Evolutionary conservation across 2,888 invertebrate genomes (phyloP), one percentile per base, ranked within the genome.

Genomic region (Pollenia angustigena): DNA sequence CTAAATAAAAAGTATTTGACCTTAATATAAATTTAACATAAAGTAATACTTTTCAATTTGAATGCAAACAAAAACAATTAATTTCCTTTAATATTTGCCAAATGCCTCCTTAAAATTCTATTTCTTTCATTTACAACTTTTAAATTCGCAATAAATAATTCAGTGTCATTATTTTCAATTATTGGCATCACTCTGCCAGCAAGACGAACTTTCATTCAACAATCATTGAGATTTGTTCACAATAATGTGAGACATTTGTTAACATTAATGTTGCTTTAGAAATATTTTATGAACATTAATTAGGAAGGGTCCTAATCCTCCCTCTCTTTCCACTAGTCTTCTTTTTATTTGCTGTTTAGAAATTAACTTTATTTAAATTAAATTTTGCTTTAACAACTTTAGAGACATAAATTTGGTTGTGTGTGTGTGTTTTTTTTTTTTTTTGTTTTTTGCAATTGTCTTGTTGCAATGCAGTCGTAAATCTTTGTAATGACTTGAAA

Each of bases 301-400:
- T 76, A 11, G 9, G 2, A 11, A 32, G 14, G 1, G 2, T n/a
- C 40, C 40, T 46, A 1, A 48, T 42, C 1, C 44, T 14, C 4
- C 18, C 46, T 40, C 46, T 23, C 62, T 16, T 6, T 10, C n/a
- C 46, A 69, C 40, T 32, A 46, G 68, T 50, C 44, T 50, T 1
- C 23, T 60, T 23, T 12, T 4, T 58, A 12, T 58, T 78, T 58
- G 16, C 16, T 42, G 60, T 40, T 68, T 68, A 72, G 81, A 66
- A 83, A 83, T 81, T 76, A 84, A 84, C 76, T 78, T n/a, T 64
- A 64, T 75, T 68, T 76, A 78, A 81, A 87, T 84, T 54, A 84
- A 78, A 84, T 74, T 62, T 74, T 74, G 52, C 46, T 74, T 40
- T 56, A 32, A 40, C 23, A 60, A 69, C 71, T 46, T 69, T 16